Conservation (phyloP, 2,797 vertebrate species). For the Pipistrellus pipistrellus region DNA sequence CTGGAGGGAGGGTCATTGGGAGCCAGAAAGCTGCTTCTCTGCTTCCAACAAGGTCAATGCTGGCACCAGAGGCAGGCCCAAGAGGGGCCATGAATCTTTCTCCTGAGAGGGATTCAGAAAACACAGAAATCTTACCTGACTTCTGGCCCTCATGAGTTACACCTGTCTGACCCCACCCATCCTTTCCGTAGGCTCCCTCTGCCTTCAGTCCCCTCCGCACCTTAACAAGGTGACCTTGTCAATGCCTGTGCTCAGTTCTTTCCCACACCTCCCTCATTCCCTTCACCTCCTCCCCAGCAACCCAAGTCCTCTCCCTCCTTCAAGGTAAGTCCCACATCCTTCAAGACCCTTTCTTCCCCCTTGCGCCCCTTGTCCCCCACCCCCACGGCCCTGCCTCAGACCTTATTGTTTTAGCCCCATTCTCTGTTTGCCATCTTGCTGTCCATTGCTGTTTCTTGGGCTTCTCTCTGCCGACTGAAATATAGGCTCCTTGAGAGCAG, state of each 20-base stretch:
- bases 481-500: background rate
- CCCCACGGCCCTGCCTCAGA: background rate
- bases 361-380: accelerated
- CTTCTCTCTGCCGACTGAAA: background rate
- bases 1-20: background rate
- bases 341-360: background rate
- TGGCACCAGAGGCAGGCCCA: background rate
- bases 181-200: background rate
- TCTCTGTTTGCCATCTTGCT: background rate
- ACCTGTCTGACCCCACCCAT: too few species aligned
- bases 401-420: background rate
- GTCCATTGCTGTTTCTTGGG: background rate
- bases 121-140: background rate
- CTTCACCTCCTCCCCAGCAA: background rate
- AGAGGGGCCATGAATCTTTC: background rate
- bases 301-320: background rate
- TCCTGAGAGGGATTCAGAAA: background rate
- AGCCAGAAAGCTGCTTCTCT: background rate
- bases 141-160: background rate
- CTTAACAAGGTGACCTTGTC: background rate
- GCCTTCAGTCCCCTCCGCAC: background rate
- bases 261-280: accelerated
- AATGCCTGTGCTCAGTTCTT: background rate
- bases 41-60: background rate
- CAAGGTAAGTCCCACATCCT: background rate